Evolutionary conservation across 2,113 vertebrate species (phyloP).

Genomic region (Pitta sordida): DNA sequence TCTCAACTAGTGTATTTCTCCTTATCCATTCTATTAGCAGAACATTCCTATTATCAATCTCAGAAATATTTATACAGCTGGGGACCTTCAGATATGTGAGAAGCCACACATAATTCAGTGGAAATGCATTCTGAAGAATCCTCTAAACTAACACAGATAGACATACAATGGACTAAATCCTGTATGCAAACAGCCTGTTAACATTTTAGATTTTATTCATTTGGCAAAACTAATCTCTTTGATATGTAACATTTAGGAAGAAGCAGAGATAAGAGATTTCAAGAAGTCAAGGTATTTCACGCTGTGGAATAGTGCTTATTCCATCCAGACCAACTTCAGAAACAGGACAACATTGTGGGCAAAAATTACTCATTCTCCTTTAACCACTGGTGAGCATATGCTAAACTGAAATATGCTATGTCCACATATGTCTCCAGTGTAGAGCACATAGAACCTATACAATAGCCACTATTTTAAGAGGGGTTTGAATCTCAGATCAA

Average conservation of each 20-base stretch:
- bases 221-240: neutral
- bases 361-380: neutral
- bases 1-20: neutral
- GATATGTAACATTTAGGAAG: neutral
- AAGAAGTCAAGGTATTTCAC: neutral
- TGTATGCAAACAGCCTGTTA: neutral
- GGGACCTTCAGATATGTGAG: neutral
- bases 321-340: neutral
- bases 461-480: neutral
- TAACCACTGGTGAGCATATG: neutral
- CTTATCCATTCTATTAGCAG: neutral
- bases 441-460: neutral
- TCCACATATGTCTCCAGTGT: neutral
- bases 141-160: neutral
- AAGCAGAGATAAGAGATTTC: neutral
- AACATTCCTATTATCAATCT: slow-evolving; percentile 21
- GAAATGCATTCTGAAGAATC: neutral
- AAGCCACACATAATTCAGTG: neutral
- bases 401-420: neutral
- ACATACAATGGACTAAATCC: neutral
- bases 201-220: neutral
- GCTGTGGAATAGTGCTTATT: neutral
- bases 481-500: neutral
- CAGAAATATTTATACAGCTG: slow-evolving; percentile 50
- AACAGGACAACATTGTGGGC: neutral